Conservation (phyloP, 2,113 vertebrate species). For the Megalops atlanticus region DNA sequence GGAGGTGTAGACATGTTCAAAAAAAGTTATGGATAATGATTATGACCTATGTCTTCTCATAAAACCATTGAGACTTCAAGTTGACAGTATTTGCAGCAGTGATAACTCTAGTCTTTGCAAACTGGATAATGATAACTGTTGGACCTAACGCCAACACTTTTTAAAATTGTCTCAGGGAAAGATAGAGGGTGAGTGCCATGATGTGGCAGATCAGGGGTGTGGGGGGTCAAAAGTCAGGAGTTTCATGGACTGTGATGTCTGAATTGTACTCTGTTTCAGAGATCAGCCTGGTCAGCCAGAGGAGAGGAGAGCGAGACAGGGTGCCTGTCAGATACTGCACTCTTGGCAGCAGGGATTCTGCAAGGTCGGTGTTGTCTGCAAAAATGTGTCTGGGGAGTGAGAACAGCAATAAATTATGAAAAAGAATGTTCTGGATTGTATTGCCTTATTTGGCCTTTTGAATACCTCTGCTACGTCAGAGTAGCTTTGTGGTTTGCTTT, state of each 20-base stretch:
- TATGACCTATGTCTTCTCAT: too few species aligned
- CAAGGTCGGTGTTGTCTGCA: slow-evolving; percentile 70
- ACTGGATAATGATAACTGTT: too few species aligned
- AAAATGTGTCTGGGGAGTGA: background rate
- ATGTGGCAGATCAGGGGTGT: too few species aligned
- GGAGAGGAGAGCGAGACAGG: slow-evolving; percentile 68
- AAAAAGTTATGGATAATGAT: too few species aligned
- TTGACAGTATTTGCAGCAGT: too few species aligned
- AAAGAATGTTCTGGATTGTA: too few species aligned
- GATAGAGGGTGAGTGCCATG: too few species aligned
- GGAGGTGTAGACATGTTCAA: background rate
- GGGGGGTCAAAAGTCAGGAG: background rate
- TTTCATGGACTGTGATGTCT: background rate
- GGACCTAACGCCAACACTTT: too few species aligned
- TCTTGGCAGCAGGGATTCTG: slow-evolving; percentile 83
- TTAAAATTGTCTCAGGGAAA: too few species aligned
- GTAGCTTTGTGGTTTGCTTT: background rate
- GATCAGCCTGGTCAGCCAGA: slow-evolving; percentile 55
- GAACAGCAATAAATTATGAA: background rate
- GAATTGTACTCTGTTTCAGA: slow-evolving; percentile 62
- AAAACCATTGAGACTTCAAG: too few species aligned
- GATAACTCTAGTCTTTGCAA: too few species aligned
- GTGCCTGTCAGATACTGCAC: slow-evolving; percentile 85
- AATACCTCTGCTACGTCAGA: background rate
- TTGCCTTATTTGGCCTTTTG: too few species aligned